phyloP scores from a whole-genome alignment of 2,797 vertebrate genomes.

The Steatocranus sp. region DNA sequence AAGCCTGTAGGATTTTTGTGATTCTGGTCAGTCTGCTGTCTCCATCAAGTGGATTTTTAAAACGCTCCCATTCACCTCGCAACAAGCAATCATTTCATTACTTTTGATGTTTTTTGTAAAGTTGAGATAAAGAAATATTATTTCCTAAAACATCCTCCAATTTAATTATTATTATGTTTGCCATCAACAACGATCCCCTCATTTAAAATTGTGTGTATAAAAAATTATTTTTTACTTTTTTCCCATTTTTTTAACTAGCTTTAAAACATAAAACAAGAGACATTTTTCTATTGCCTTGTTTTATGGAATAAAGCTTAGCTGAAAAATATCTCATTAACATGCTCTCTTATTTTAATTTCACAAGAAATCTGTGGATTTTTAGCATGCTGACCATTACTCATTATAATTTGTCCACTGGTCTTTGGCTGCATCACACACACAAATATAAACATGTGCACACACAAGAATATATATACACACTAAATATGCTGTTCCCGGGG shows the following conservation, averaged over 20 bases:
- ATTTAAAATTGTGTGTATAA: background rate
- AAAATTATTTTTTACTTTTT: background rate
- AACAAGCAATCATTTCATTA: background rate
- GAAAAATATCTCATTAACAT: background rate
- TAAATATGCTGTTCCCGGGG: conserved; percentile 73
- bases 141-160: background rate
- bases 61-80: background rate
- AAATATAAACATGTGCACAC: background rate
- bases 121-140: background rate
- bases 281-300: background rate
- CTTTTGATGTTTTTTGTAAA: background rate
- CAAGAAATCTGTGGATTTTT: conserved; percentile 25
- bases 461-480: conserved; percentile 9
- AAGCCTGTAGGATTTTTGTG: background rate
- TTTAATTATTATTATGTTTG: background rate
- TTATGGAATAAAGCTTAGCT: background rate
- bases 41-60: background rate
- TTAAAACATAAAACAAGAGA: background rate
- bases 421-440: conserved; percentile 11
- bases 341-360: background rate
- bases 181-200: background rate
- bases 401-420: conserved; percentile 76
- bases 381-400: conserved; percentile 72
- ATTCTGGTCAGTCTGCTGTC: background rate
- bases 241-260: background rate